These are phyloP conservation scores for Atrina japonica DNA, from an alignment of 2,888 invertebrate genomes.

Conservation along the genomic window DNA sequence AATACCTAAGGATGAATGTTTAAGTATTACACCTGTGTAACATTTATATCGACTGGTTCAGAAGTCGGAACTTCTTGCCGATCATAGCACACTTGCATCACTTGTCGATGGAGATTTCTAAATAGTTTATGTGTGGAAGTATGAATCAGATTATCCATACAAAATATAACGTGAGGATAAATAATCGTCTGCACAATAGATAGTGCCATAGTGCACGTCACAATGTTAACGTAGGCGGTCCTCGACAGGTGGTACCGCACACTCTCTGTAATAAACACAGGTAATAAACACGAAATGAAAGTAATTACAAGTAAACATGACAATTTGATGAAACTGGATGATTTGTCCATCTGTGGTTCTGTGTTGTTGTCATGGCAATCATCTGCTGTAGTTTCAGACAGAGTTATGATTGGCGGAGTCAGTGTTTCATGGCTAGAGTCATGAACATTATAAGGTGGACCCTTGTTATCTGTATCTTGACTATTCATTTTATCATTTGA, in stretches of 20 bases:
- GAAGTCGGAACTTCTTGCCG: conserved; percentile 54
- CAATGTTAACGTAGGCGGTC: conserved; percentile 65
- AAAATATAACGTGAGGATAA: conserved; percentile 71
- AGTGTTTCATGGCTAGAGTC: conserved; percentile 36
- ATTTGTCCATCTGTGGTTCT: conserved; percentile 41
- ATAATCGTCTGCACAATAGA: conserved; percentile 71
- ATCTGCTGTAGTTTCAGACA: conserved; percentile 46
- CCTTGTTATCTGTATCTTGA: neutral
- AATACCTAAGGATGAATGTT: too few species aligned
- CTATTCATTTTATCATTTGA: conserved; percentile 20
- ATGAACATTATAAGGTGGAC: conserved; percentile 2
- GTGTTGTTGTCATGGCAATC: conserved; percentile 34
- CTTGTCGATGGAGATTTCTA: conserved; percentile 44
- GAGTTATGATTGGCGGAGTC: conserved; percentile 38
- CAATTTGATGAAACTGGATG: conserved; percentile 53
- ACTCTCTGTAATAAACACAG: conserved; percentile 68
- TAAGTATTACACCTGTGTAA: conserved; percentile 60
- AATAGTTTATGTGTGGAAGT: conserved; percentile 59
- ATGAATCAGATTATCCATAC: conserved; percentile 66
- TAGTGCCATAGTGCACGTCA: conserved; percentile 69
- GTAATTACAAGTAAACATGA: conserved; percentile 63
- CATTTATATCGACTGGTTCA: conserved; percentile 53
- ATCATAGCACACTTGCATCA: conserved; percentile 48
- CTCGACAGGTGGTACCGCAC: conserved; percentile 54
- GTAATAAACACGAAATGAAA: conserved; percentile 66